Percentiles rank a stretch among this genome's conserved stretches.
Evolutionary conservation across 1,140 invertebrate species (phyloP).

Genomic region (Heliconius hermathena): DNA sequence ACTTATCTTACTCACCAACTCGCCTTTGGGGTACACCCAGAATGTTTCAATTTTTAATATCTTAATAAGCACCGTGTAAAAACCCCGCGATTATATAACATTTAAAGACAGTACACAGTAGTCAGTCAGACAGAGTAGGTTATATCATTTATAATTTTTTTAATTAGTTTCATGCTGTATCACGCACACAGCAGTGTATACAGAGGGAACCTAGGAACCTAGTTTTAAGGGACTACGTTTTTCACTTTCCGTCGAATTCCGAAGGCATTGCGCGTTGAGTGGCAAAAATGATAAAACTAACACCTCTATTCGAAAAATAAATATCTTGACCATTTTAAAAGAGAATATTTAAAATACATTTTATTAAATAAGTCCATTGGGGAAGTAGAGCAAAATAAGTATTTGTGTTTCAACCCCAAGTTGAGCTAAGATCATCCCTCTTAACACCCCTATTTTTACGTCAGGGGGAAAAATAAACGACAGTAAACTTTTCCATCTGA

Average conservation of each 20-base stretch:
- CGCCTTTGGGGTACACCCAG: background rate
- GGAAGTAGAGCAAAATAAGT: background rate
- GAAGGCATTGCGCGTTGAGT: too few relatives aligned
- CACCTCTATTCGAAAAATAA: background rate
- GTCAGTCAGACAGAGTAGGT: background rate
- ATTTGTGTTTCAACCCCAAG: background rate
- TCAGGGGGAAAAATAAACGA: background rate
- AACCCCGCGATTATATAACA: background rate
- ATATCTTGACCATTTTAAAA: background rate
- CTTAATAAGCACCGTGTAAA: background rate
- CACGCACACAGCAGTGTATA: too few relatives aligned
- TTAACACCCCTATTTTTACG: conserved; percentile 8
- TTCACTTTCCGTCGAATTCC: too few relatives aligned
- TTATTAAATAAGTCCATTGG: background rate
- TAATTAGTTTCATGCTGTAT: too few relatives aligned
- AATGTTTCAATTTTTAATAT: background rate
- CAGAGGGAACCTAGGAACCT: too few relatives aligned
- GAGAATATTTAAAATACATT: background rate
- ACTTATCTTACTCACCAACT: background rate
- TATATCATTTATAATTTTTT: background rate
- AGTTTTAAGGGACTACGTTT: too few relatives aligned
- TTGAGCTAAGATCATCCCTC: background rate
- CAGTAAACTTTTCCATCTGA: background rate
- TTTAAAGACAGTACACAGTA: background rate
- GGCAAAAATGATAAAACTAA: background rate